Evolutionary conservation across 2,888 invertebrate species (phyloP).

Genomic region (Micropterix aruncella): DNA sequence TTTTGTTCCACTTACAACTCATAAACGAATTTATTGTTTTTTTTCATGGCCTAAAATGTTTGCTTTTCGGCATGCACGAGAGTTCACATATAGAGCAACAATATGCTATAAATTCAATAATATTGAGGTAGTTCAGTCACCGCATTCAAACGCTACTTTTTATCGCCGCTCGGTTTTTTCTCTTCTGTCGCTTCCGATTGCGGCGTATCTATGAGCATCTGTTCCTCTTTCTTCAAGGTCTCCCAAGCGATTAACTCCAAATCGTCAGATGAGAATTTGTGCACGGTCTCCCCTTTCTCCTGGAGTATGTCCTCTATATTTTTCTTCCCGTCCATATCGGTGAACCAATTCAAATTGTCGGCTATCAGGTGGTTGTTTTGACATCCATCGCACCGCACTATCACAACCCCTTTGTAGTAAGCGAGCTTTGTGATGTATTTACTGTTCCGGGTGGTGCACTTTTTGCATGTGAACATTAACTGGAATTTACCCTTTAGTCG

Average conservation of each 20-base stretch:
- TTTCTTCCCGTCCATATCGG: slow-evolving; percentile 55
- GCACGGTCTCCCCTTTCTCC: slow-evolving; percentile 74
- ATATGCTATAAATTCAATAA: no score
- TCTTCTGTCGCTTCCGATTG: neutral
- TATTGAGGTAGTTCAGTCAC: no score
- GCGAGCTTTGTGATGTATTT: slow-evolving; percentile 75
- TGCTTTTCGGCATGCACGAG: no score
- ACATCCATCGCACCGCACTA: slow-evolving; percentile 81
- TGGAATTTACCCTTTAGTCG: slow-evolving; percentile 42
- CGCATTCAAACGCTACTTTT: no score
- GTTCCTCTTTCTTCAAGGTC: slow-evolving; percentile 15
- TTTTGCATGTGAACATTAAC: slow-evolving; percentile 79
- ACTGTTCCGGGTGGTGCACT: slow-evolving; percentile 61
- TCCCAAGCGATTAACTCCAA: slow-evolving; percentile 34
- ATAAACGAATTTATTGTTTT: no score
- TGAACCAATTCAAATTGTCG: slow-evolving; percentile 93
- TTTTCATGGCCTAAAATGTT: no score
- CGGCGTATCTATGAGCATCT: neutral
- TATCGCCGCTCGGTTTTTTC: neutral
- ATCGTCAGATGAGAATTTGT: slow-evolving; percentile 34
- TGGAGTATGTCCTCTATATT: slow-evolving; percentile 88
- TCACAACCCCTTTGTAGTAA: slow-evolving; percentile 81
- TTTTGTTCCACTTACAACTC: no score
- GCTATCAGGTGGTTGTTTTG: slow-evolving; percentile 87
- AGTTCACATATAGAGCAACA: no score